Evolutionary conservation across 2,888 invertebrate species (phyloP), one percentile per base, ranked within the genome.

Genomic region (Agrochola litura): DNA sequence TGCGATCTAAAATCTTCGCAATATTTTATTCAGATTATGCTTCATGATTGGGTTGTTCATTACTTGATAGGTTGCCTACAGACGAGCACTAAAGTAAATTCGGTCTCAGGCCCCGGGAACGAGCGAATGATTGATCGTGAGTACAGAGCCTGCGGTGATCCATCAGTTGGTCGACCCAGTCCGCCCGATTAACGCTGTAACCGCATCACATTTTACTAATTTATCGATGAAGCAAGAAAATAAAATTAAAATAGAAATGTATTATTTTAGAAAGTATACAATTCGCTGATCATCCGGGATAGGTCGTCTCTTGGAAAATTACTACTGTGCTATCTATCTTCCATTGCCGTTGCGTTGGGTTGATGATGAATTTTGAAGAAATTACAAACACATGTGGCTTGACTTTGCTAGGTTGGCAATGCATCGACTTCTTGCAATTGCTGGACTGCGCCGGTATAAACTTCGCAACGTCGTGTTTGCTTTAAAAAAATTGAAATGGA

Each of bases 61-160:
- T 72, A 82, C 60, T 83, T 87, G 84, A 83, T 85, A 89, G 75
- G 80, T 79, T 83, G 85, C 72, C 79, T 84, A 82, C 82, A 78
- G 82, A 82, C 71, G 67, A 77, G 83, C 84, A 83, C 82, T 79
- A 84, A 83, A 87, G 74, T 76, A 82, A 82, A 77, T 86, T 86
- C 84, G 82, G 86, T 86, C 79, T 72, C 73, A 77, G 74, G 76
- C 75, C 43, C 67, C 79, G 80, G 77, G 82, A 84, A 77, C 56
- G 73, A 81, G 71, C 80, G 83, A 87, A 92, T 93, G 93, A 94
- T 94, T 90, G 92, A 94, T 93, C 90, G 89, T 90, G 89, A 86
- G 79, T 81, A 85, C 86, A 87, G 85, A 87, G 89, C 82, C 86
- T 82, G 77, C 84, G 90, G 91, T 91, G 92, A 95, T 94, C 93